Conservation (phyloP, 2,113 vertebrate genomes). For the Xyrauchen texanus region DNA sequence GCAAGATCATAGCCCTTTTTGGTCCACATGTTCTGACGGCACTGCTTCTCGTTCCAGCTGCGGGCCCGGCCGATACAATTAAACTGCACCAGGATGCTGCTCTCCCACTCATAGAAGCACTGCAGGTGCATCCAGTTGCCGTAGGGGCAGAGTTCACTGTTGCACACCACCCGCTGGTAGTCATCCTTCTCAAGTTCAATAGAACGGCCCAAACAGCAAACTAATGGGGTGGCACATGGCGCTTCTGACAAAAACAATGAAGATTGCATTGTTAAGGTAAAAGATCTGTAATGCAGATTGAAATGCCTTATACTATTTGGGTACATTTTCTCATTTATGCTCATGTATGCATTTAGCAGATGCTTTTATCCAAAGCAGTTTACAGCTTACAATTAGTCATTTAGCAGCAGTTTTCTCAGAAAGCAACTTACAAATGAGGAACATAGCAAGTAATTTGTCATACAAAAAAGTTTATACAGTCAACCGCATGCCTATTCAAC, state of each 20-base stretch:
- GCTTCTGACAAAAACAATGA: conserved; percentile 78
- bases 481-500: too few species aligned
- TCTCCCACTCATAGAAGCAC: conserved; percentile 99
- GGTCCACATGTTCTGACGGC: conserved; percentile 99
- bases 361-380: too few species aligned
- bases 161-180: conserved; percentile 96
- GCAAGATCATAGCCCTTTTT: conserved; percentile 98
- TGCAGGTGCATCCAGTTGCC: conserved; percentile 98
- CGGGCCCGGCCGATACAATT: conserved; percentile 96
- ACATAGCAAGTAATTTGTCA: too few species aligned
- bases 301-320: too few species aligned
- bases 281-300: background rate
- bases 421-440: too few species aligned
- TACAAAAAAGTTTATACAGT: too few species aligned
- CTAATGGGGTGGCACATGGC: conserved; percentile 90
- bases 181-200: conserved; percentile 96
- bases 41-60: conserved; percentile 99
- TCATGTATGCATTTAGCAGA: too few species aligned
- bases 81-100: conserved; percentile 97
- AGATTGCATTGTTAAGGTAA: background rate
- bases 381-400: too few species aligned
- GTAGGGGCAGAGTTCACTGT: conserved; percentile 90
- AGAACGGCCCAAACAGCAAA: conserved; percentile 86
- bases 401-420: too few species aligned
- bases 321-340: too few species aligned